Base-by-base conservation (phyloP, 1,140 invertebrate species). In the Psilanteris sp. region DNA sequence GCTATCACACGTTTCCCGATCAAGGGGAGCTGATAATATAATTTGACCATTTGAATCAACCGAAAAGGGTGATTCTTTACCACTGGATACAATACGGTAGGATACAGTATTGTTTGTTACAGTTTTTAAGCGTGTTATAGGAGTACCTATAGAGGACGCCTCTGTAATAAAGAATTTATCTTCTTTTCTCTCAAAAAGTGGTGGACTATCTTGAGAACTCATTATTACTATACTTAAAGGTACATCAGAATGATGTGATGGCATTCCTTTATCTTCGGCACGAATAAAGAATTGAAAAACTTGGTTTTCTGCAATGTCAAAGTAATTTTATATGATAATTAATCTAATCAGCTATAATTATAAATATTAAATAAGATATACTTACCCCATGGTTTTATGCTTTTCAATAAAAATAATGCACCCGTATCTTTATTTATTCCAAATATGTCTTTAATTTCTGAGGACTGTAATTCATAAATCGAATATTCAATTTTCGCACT, bases 281-380 rank as follows among this genome's bases (percentile, higher is more conserved):
- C 94, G 91, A 15, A 98, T 92, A 88, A 97, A 98, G 79, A 97
- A 93, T 88, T 97, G 95, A 83, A 95, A 94, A 6, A 94, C 90
- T 88, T 95, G 91, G 77, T 93, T 93, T 83, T 92, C 94, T 95
- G 87, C 50, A 89, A n/a, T n/a, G n/a, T n/a, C n/a, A n/a, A n/a
- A n/a, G n/a, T n/a, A n/a, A n/a, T n/a, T n/a, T n/a, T n/a, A n/a
- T n/a, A n/a, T n/a, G n/a, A n/a, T n/a, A n/a, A n/a, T n/a, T n/a
- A n/a, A n/a, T n/a, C n/a, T n/a, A n/a, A n/a, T n/a, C n/a, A n/a
- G n/a, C n/a, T n/a, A n/a, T n/a, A n/a, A n/a, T n/a, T n/a, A n/a
- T n/a, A n/a, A n/a, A n/a, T n/a, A n/a, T n/a, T n/a, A n/a, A n/a
- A n/a, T n/a, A n/a, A n/a, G n/a, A n/a, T n/a, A n/a, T n/a, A n/a